These are phyloP conservation scores for Temnothorax unifasciatus DNA, from an alignment of 2,888 invertebrate genomes.

Conservation along the genomic window DNA sequence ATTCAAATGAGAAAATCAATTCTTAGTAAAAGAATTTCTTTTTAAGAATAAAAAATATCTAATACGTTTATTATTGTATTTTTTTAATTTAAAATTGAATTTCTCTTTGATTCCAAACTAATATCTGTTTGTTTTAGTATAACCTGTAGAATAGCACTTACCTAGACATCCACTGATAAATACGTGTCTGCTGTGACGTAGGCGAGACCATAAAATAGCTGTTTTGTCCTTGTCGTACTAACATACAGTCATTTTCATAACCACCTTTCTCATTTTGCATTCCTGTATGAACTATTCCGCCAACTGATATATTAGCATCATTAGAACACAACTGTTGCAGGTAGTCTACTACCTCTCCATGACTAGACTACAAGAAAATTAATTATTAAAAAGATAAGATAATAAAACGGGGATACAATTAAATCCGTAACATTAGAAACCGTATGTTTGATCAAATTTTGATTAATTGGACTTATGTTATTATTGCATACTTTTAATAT, in stretches of 20 bases:
- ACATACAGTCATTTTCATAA: conserved; percentile 91
- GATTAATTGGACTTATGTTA: not conserved
- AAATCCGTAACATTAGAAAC: not conserved
- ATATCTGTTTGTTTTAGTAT: not conserved
- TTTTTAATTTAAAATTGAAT: not conserved
- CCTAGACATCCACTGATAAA: conserved; percentile 90
- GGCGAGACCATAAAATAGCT: conserved; percentile 93
- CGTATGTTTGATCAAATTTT: not conserved
- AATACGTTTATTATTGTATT: not conserved
- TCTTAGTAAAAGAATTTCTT: not conserved
- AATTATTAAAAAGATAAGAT: conserved; percentile 15
- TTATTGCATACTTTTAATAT: not conserved
- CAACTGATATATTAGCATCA: conserved; percentile 89
- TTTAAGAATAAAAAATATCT: not conserved
- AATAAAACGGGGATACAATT: not conserved
- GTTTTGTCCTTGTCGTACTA: conserved; percentile 89
- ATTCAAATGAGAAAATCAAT: not conserved
- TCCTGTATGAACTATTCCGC: conserved; percentile 90
- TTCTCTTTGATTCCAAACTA: not conserved
- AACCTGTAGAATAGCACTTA: conserved; percentile 57
- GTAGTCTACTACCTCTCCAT: conserved; percentile 88
- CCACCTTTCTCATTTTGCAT: conserved; percentile 91
- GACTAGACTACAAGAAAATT: conserved; percentile 87
- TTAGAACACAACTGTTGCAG: conserved; percentile 90
- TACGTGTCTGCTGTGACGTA: conserved; percentile 92